phyloP scores from a whole-genome alignment of 1,140 invertebrate species.

The Zaprionus capensis region DNA sequence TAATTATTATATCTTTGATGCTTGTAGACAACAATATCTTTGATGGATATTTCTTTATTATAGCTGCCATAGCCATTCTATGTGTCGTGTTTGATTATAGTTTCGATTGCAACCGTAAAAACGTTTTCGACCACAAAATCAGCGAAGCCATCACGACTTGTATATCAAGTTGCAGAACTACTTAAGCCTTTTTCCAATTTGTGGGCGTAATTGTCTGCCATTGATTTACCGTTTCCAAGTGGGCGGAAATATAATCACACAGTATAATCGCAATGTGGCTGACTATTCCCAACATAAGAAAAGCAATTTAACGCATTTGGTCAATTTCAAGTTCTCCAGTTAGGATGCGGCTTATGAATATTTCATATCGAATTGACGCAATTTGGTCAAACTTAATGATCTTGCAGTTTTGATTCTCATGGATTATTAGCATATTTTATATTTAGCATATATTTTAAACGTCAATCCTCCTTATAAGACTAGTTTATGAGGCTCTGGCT shows the following conservation, averaged over 20 bases:
- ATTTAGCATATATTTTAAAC: background rate
- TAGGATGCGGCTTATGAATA: background rate
- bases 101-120: constrained; percentile 37
- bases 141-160: constrained; percentile 10
- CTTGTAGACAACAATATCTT: constrained; percentile 46
- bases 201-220: constrained; percentile 40
- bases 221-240: constrained; percentile 38
- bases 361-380: constrained; percentile 7
- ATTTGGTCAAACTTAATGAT: background rate
- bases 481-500: background rate
- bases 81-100: constrained; percentile 12
- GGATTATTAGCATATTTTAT: background rate
- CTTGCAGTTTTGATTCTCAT: background rate
- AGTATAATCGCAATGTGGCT: background rate
- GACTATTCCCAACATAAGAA: background rate
- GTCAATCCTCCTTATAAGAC: background rate
- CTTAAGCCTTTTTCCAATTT: constrained; percentile 11
- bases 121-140: constrained; percentile 8
- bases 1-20: constrained; percentile 50
- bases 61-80: background rate
- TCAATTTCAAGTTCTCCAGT: constrained; percentile 4
- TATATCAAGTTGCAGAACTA: constrained; percentile 18
- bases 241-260: constrained; percentile 4
- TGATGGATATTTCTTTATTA: constrained; percentile 39
- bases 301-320: background rate